Evolutionary conservation across 2,888 invertebrate genomes (phyloP), one percentile per base, ranked within the genome.

Genomic region (Euphydryas editha): DNA sequence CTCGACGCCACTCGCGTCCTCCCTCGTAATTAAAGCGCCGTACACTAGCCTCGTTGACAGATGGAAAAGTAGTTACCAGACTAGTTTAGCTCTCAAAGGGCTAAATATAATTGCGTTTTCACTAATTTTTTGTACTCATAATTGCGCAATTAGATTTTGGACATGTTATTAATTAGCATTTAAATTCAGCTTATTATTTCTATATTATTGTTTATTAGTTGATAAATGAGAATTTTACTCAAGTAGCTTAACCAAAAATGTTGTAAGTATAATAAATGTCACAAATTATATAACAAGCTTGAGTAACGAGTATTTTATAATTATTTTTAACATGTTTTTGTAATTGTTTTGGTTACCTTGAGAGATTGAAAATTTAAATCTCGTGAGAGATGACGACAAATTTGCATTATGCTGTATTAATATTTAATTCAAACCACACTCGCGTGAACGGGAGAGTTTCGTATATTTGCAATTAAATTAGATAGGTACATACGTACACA

Each of bases 1-100:
- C 72, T 72, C 69, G 64, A 65, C 70, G 68, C 69, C 63, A 61
- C 67, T 71, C 65, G 64, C 61, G 63, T 70, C 64, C 66, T 67
- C 62, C 68, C 62, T 51, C 63, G 70, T 72, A 72, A 72, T 72
- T 72, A 70, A 66, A 62, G 65, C 65, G 42, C 62, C 67, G 66
- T 68, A 58, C 56, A 60, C 68, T 66, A 66, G 59, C 62, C 63
- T 62, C 62, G 69, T 71, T 69, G 71, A 69, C 65, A 63, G 70
- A 68, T 67, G 62, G 68, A 67, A 70, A 70, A 68, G 47, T 65
- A 68, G 51, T 65, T 60, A 37, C 65, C 59, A 65, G 65, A 60
- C 55, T 56, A 60, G 63, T 59, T 64, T 51, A 24, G 58, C 51
- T 58, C 58, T 59, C 58, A 59, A 64, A 59, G 58, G 58, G 57